Evolutionary conservation across 2,888 invertebrate genomes (phyloP), one percentile per base, ranked within the genome.

Genomic region (Tiliacea aurago): DNA sequence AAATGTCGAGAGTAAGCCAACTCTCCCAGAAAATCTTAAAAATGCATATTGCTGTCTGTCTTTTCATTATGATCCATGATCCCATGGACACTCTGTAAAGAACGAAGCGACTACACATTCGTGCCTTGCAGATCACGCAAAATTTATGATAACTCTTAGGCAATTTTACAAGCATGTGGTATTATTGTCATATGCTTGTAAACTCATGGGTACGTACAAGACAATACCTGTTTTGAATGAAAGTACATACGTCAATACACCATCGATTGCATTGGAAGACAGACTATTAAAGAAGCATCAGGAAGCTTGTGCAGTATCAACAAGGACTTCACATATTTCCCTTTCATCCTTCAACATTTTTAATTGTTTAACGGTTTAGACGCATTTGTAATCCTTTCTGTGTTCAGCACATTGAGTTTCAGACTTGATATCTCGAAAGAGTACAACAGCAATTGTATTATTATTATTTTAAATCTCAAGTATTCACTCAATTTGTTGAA

Each of bases 281-380:
- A 45, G 6, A 43, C 3, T 9, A n/a, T 53, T 33, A 43, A 51
- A 53, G 1, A 43, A 43, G 51, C 45, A 33, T 47, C 58, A 68
- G 41, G 3, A 58, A 51, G 18, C 45, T 41, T 18, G 70, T 81
- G 81, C 83, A 79, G 83, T 81, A 81, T 75, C 33, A 72, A 69
- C 58, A 63, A 69, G 83, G 73, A 51, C 58, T n/a, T 37, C 51
- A 49, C 66, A 3, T 70, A 67, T 67, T 75, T 61, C 43, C 70
- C 62, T 59, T 56, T 75, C 61, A 75, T 66, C 65, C 64, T 59
- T 71, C 23, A 41, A 62, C 15, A 63, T 63, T 55, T 71, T 55
- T 62, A 2, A 55, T 82, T 81, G 78, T 18, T 49, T 28, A 18
- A 37, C 4, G 23, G n/a, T 49, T 23, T 56, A 53, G 28, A 67